Evolutionary conservation across 2,797 vertebrate species (phyloP), one percentile per base, ranked within the genome.

Genomic region (Tamandua tetradactyla): DNA sequence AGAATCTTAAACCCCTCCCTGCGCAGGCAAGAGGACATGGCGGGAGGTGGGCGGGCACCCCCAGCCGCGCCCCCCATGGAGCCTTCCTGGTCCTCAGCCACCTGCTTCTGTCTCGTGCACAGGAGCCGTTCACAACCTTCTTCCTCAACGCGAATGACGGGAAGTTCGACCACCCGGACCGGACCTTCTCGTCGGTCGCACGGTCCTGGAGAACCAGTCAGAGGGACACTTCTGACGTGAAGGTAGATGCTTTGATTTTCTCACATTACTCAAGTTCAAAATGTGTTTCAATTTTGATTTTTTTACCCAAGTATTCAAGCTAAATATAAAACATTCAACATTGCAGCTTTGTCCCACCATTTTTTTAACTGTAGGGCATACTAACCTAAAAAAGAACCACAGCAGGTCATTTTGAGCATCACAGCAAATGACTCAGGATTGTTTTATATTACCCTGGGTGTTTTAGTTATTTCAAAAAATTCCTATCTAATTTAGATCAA

Each of bases 81-180:
- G 49, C 13, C 13, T 10, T 13, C 49, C 3, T 49, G 14, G 49
- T 10, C 49, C n/a, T n/a, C n/a, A n/a, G 49, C 49, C 14, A 5
- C 49, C 49, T 15, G 61, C 35, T 32, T 96, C 84, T 97, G 35
- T 84, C 94, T 96, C 88, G 74, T 37, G 0, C 78, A 55, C 93
- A 99, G 99, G 99, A 99, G 93, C 99, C 99, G 47, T 99, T 99
- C 96, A 99, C 99, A 96, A 99, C 99, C 0, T 99, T 99, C 98
- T 99, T 99, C 98, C 99, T 99, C 97, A 99, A 99, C 91, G 99
- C 98, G 94, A 99, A 99, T 82, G 99, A 99, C 2, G 98, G 97
- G 69, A 99, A 99, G 98, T 99, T 99, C 96, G 99, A 99, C 98
- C 99, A 99, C 96, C 99, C 99, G 5, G 99, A 99, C 92, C 98